phyloP scores from a whole-genome alignment of 2,113 vertebrate genomes.

The Ibidorhyncha struthersii region DNA sequence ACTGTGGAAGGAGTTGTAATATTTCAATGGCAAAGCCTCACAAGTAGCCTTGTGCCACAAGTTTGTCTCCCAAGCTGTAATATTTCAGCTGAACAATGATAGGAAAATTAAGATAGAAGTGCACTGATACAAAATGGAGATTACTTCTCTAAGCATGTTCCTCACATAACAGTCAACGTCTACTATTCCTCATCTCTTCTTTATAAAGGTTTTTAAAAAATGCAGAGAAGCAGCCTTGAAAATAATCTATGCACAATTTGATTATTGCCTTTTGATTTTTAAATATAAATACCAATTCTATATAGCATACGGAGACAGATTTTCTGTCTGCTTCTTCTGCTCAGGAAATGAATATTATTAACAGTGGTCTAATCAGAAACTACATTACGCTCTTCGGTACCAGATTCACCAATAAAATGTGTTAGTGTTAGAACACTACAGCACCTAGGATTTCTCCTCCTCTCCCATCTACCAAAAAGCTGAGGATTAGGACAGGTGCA shows the following conservation, averaged over 20 bases:
- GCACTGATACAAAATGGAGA: background rate
- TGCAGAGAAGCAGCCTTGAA: background rate
- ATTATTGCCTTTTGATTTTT: background rate
- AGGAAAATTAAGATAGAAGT: background rate
- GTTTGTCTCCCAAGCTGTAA: background rate
- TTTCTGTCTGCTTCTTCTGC: background rate
- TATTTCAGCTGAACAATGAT: background rate
- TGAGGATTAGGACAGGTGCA: background rate
- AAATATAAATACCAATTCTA: background rate
- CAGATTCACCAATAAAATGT: background rate
- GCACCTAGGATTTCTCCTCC: background rate
- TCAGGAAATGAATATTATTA: background rate
- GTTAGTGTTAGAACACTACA: background rate
- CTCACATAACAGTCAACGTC: background rate
- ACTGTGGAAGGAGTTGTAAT: background rate
- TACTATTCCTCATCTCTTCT: background rate
- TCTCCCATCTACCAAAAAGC: background rate
- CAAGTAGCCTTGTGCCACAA: background rate
- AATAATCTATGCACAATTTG: background rate
- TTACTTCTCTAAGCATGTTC: background rate
- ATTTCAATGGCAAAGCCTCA: background rate
- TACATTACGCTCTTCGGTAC: background rate
- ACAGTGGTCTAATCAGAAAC: background rate
- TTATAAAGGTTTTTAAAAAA: background rate
- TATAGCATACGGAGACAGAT: background rate